Conservation (phyloP, 2,888 invertebrate genomes). For the Halocaridina rubra region DNA sequence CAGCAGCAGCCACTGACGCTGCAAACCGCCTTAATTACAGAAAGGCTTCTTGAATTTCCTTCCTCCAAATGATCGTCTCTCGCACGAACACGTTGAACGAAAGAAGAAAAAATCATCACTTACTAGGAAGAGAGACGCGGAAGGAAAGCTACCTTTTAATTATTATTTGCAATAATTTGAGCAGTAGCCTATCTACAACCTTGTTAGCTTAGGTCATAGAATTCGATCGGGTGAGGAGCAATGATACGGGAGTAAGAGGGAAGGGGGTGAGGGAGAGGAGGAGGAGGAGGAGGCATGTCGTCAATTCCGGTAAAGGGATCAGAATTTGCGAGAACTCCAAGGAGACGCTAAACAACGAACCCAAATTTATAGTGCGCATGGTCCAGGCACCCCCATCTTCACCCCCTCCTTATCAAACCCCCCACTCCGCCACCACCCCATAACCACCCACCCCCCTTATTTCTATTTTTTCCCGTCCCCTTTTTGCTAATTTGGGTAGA, state of each 20-base stretch:
- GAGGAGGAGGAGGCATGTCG: too few species aligned
- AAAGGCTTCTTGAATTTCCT: constrained; percentile 18
- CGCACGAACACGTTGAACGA: too few species aligned
- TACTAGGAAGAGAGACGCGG: too few species aligned
- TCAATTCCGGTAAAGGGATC: not conserved
- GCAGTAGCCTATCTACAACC: not conserved
- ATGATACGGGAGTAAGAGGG: too few species aligned
- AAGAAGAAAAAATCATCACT: too few species aligned
- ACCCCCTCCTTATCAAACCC: too few species aligned
- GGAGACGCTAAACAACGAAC: constrained; percentile 14
- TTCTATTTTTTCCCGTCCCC: not conserved
- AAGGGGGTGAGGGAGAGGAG: too few species aligned
- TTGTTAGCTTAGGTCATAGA: too few species aligned
- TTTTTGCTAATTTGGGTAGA: constrained; percentile 30
- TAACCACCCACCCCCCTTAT: too few species aligned
- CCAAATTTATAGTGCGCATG: not conserved
- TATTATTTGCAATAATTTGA: not conserved
- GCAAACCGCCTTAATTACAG: constrained; percentile 29
- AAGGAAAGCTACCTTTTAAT: not conserved
- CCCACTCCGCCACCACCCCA: too few species aligned
- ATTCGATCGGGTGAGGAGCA: too few species aligned
- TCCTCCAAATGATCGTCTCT: not conserved
- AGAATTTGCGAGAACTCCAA: not conserved
- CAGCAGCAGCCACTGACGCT: too few species aligned
- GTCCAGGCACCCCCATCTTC: not conserved